Evolutionary conservation across 1,140 invertebrate species (phyloP), one percentile per base, ranked within the genome.

Genomic region (Stratiolaelaps scimitus): DNA sequence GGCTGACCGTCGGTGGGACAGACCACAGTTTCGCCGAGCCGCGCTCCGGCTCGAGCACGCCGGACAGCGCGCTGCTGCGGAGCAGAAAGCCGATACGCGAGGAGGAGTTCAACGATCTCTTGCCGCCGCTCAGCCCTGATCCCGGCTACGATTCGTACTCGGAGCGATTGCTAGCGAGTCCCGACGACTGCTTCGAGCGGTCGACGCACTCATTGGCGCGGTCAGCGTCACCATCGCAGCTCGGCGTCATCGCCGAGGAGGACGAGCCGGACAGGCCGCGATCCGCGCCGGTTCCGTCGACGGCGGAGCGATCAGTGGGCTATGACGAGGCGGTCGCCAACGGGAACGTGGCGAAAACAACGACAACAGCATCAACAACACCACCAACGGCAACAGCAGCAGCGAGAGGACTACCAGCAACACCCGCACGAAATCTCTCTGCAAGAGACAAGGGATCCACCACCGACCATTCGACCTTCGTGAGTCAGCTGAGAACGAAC

Each of bases 101-200:
- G 20, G 53, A 60, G 23, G 53, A 60, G 17, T 60, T 60, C 23
- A 23, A 15, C 15, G 53, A 60, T 10, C 34, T 60, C 26, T 10
- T 1, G 53, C 53, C 53, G 15, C 53, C 53, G 6, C 53, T 60
- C 23, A 60, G 53, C 23, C 53, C 53, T 4, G 53, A 60, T 34
- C 34, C 26, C 20, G 53, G 53, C 23, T 60, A 60, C 23, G 53
- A 60, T 34, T 60, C 53, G 20, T 34, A 29, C 15, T 60, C 53
- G 4, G 53, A 60, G 4, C 34, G 34, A 4, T 6, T 60, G 53
- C 26, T 60, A 19, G 26, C 15, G 17, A 60, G 53, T 26, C 53
- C 53, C 23, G 53, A 60, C 26, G 53, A 60, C 17, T 60, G 15
- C 34, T 40, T 40, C 34, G 34, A 40, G 34, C 2, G 53, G 26